Conservation (phyloP, 2,797 vertebrate genomes). For the Ficedula albicollis region DNA sequence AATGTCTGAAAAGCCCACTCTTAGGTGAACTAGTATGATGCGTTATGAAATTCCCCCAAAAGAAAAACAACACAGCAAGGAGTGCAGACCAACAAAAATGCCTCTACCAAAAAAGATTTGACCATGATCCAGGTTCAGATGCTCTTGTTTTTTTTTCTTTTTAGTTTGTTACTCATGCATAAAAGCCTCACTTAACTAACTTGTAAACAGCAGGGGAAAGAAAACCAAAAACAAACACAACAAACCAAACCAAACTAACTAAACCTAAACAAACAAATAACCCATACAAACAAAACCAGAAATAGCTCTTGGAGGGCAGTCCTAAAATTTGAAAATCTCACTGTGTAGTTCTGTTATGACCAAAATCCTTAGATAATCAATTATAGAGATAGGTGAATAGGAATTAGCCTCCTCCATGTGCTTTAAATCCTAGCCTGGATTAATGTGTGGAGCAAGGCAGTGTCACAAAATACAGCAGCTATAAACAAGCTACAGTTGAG, state of each 20-base stretch:
- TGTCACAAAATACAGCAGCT: background rate
- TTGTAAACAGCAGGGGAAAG: background rate
- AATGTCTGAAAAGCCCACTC: background rate
- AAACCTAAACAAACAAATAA: background rate
- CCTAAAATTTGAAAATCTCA: background rate
- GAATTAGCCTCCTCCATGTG: accelerated
- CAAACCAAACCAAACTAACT: background rate
- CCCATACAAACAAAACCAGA: background rate
- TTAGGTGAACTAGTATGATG: background rate
- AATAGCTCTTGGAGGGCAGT: background rate
- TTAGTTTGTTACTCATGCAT: background rate
- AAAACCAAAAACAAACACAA: background rate
- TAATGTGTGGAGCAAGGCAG: background rate
- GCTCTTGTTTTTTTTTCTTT: background rate
- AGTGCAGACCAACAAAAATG: background rate
- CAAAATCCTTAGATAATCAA: background rate
- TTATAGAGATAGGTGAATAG: background rate
- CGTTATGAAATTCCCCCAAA: background rate
- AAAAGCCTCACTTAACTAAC: background rate
- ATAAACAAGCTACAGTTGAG: background rate
- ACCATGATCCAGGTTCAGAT: background rate
- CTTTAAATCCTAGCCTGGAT: background rate
- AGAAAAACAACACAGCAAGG: background rate
- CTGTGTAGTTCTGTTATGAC: background rate
- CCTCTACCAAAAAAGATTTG: background rate